These are phyloP conservation scores for Setipinna tenuifilis DNA, from an alignment of 2,797 vertebrate species.

Conservation along the genomic window DNA sequence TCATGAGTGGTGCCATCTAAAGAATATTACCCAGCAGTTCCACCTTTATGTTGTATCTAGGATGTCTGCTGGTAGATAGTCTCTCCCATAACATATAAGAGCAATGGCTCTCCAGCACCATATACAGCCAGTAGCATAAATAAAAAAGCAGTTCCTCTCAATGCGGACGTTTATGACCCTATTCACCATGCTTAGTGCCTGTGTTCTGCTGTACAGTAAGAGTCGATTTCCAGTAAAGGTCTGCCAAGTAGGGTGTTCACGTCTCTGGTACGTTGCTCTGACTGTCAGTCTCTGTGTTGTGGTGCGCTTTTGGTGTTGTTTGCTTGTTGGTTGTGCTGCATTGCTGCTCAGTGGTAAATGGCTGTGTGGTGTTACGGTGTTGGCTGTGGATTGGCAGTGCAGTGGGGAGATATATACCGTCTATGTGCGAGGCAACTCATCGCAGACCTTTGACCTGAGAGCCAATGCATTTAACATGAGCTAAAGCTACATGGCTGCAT, in stretches of 20 bases:
- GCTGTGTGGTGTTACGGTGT: not conserved
- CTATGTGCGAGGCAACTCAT: not conserved
- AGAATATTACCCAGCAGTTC: not conserved
- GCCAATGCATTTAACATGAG: not conserved
- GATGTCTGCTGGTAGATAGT: not conserved
- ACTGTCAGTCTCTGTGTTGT: not conserved
- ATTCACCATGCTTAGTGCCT: not conserved
- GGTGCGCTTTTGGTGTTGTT: not conserved
- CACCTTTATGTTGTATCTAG: not conserved
- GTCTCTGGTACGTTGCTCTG: not conserved
- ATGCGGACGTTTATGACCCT: not conserved
- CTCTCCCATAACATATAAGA: not conserved
- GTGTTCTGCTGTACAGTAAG: not conserved
- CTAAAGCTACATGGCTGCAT: not conserved
- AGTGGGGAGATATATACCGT: not conserved
- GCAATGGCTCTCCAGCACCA: not conserved
- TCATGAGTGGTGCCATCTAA: not conserved
- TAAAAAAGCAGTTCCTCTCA: not conserved
- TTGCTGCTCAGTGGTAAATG: not conserved
- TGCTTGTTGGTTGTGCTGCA: not conserved
- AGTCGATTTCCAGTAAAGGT: not conserved
- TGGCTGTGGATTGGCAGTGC: not conserved
- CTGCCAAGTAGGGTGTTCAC: not conserved
- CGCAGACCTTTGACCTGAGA: not conserved
- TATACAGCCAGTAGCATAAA: not conserved